These are phyloP conservation scores for Silurus asotus DNA, from an alignment of 2,113 vertebrate species.

Conservation along the genomic window DNA sequence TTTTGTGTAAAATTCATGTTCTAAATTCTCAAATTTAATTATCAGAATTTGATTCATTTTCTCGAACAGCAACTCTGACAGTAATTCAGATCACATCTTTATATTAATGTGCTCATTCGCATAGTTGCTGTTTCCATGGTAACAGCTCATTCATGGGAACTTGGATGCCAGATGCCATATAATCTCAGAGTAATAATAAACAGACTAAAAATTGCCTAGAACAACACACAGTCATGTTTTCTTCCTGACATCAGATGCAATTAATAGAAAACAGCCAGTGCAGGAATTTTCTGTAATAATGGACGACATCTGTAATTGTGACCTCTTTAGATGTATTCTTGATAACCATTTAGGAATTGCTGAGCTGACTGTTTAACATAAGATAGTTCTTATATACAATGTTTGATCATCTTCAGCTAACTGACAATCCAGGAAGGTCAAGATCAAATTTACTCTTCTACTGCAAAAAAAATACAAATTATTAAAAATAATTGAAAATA, in stretches of 20 bases:
- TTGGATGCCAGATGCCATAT: not conserved
- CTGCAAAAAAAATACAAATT: too few relatives aligned
- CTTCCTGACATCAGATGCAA: not conserved
- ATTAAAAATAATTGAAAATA: too few relatives aligned
- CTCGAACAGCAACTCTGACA: not conserved
- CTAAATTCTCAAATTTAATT: not conserved
- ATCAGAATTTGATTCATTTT: not conserved
- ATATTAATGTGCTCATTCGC: not conserved
- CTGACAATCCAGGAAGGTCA: too few relatives aligned
- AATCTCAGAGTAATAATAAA: not conserved
- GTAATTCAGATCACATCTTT: not conserved
- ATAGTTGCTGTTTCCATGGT: not conserved
- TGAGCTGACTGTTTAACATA: too few relatives aligned
- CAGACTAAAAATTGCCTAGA: not conserved
- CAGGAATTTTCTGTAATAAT: not conserved
- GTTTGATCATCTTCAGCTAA: too few relatives aligned
- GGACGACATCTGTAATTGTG: not conserved
- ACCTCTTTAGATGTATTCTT: not conserved
- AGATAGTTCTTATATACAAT: not conserved
- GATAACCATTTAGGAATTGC: not conserved
- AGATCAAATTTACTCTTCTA: too few relatives aligned
- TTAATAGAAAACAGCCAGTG: not conserved
- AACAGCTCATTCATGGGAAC: conserved; percentile 2
- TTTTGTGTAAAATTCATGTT: not conserved
- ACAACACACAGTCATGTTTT: not conserved